A percentile compares a stretch with the other conserved stretches of the same genome.
These are phyloP conservation scores for Microctonus brassicae DNA, from an alignment of 2,888 invertebrate genomes.

Conservation along the genomic window DNA sequence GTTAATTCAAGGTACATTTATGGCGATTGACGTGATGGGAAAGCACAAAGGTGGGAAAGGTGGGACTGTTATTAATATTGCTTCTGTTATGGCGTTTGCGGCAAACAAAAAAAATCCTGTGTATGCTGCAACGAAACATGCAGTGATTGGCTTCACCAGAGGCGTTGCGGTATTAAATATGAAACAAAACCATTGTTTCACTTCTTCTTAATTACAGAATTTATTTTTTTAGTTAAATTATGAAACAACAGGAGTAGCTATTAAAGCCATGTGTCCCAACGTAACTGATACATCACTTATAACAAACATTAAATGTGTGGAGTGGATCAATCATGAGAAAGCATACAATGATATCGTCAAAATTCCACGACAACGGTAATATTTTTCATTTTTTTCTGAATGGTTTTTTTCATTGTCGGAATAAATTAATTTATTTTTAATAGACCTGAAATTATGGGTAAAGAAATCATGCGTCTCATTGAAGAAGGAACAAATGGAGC, in stretches of 20 bases:
- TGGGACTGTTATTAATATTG: conserved; percentile 82
- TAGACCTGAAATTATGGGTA: background rate
- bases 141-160: conserved; percentile 49
- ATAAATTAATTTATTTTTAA: background rate
- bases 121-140: conserved; percentile 50
- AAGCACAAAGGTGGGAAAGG: conserved; percentile 82
- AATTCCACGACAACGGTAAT: conserved; percentile 50
- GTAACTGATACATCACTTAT: conserved; percentile 58
- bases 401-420: no score
- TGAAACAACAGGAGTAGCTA: conserved; percentile 56
- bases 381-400: background rate
- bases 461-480: conserved; percentile 45
- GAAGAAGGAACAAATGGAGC: conserved; percentile 46
- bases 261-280: conserved; percentile 64
- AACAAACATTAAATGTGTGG: conserved; percentile 48
- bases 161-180: conserved; percentile 48
- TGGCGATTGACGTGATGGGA: conserved; percentile 82
- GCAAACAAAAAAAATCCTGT: conserved; percentile 51
- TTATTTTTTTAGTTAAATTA: conserved; percentile 39
- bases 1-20: conserved; percentile 80
- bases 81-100: background rate
- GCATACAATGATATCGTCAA: conserved; percentile 44
- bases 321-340: conserved; percentile 51
- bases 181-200: background rate
- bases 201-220: background rate